Evolutionary conservation across 1,140 invertebrate genomes (phyloP), one percentile per base, ranked within the genome.

Genomic region (Habropoda laboriosa): DNA sequence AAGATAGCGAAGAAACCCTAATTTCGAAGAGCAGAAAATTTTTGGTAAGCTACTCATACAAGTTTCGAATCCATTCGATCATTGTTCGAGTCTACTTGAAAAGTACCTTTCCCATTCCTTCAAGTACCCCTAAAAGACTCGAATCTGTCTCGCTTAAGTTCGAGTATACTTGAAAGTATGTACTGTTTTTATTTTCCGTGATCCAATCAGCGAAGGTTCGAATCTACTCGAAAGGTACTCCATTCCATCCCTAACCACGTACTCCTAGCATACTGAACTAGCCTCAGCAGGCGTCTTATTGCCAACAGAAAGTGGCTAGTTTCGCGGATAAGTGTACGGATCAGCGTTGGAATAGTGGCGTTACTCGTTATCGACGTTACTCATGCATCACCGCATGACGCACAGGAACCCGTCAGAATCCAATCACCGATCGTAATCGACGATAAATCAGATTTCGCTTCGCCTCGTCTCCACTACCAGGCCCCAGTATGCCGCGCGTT

Each of bases 361-460:
- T 87, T 86, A 83, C 82, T 66, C 82, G 88, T 87, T 89, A 88
- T 89, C 81, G 78, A 68, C 74, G 77, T 66, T 80, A 82, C 79
- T 89, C 87, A 83, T 88, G 81, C 86, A 86, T 89, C 86, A 87
- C 73, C 78, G 81, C 71, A 64, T 71, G 85, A 86, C 85, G 84
- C 76, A 82, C 80, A 86, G 80, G 73, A 86, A 83, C 76, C 80
- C 79, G 84, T 84, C 85, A 81, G 80, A 86, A 76, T 87, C 89
- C 87, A 89, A 90, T 90, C 86, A 86, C 78, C 86, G 79, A 87
- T 89, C 79, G 86, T 90, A 90, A 90, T 90, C 89, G 88, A 71
- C 85, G 83, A 90, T 89, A 90, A 89, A 90, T 90, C 87, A 89
- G 83, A 88, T 82, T 88, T 86, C 79, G 58, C 74, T 70, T 49